Conservation (phyloP, 2,797 vertebrate genomes). For the Delichon dasypus region DNA sequence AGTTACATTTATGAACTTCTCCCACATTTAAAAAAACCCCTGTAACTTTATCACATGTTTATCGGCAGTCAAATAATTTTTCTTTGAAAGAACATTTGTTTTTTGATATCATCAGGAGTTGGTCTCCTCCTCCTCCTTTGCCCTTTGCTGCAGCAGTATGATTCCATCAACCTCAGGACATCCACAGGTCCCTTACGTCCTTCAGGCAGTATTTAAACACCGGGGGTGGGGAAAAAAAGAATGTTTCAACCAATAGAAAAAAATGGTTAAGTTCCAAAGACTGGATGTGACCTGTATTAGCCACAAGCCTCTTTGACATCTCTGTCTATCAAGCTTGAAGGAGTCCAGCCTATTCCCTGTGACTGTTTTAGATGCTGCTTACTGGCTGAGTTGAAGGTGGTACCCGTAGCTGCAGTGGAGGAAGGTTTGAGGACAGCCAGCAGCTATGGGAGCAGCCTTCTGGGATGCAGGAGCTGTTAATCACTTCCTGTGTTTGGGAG, state of each 20-base stretch:
- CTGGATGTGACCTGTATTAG: background rate
- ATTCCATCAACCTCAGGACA: background rate
- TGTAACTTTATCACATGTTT: background rate
- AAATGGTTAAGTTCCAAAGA: background rate
- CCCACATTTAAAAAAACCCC: background rate
- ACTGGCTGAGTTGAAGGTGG: background rate
- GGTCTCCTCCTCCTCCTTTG: background rate
- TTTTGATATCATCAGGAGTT: background rate
- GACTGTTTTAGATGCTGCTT: background rate
- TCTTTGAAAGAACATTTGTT: background rate
- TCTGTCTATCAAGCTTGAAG: background rate
- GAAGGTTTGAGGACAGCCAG: background rate
- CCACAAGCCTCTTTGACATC: background rate
- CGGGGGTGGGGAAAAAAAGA: fast-evolving
- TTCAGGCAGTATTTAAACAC: background rate
- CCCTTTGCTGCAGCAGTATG: background rate
- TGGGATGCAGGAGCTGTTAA: background rate
- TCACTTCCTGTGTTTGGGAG: background rate
- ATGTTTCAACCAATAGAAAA: background rate
- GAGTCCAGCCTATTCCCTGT: background rate
- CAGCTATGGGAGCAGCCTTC: background rate
- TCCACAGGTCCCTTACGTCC: fast-evolving
- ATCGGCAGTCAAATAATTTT: background rate
- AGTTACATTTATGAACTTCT: background rate
- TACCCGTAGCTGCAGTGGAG: background rate